Conservation (phyloP, 2,888 invertebrate species). For the Himalopsyche japonica region DNA sequence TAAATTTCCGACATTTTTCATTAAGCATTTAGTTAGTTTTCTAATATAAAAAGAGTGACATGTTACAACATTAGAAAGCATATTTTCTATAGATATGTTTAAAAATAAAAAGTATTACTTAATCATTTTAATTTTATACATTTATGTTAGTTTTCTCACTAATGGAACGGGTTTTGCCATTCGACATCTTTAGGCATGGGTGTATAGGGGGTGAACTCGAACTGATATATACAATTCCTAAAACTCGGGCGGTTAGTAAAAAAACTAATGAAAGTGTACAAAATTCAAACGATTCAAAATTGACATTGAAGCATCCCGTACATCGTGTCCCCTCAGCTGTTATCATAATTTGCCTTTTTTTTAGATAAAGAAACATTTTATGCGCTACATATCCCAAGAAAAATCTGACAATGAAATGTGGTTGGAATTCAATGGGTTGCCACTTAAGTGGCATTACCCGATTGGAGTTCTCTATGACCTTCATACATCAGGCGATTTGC, state of each 20-base stretch:
- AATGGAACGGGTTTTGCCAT: background rate
- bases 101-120: too few species aligned
- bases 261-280: too few species aligned
- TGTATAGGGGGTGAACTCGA: background rate
- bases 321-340: too few species aligned
- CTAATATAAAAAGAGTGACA: too few species aligned
- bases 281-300: background rate
- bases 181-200: background rate
- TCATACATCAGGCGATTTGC: conserved; percentile 63
- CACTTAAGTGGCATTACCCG: conserved; percentile 87
- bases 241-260: too few species aligned
- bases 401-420: conserved; percentile 89
- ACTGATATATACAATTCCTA: too few species aligned
- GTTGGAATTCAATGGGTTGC: conserved; percentile 90
- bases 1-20: too few species aligned
- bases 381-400: conserved; percentile 77
- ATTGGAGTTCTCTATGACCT: conserved; percentile 93
- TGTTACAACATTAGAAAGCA: too few species aligned
- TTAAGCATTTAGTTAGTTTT: too few species aligned
- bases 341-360: conserved; percentile 40
- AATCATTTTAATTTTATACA: background rate
- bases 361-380: conserved; percentile 86
- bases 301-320: background rate
- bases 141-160: background rate
- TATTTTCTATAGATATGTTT: too few species aligned